Evolutionary conservation across 2,888 invertebrate species (phyloP).

Genomic region (Ariolimax columbianus): DNA sequence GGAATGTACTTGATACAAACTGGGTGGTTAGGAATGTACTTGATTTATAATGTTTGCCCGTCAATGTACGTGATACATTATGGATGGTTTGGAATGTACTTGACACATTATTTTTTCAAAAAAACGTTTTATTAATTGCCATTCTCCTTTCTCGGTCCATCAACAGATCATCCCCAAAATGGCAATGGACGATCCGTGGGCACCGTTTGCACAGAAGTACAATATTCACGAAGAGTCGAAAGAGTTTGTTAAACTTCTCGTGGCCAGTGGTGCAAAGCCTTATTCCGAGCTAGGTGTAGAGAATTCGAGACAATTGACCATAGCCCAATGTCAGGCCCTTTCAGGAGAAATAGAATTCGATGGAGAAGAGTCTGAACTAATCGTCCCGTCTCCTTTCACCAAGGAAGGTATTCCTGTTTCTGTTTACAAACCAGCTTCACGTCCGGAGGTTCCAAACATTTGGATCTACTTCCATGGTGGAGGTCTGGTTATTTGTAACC

Average conservation of each 20-base stretch:
- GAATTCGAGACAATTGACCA: neutral
- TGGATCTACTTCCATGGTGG: slow-evolving; percentile 44
- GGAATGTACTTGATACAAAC: too few relatives aligned
- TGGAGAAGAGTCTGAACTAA: slow-evolving; percentile 33
- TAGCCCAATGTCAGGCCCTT: neutral
- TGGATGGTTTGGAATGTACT: too few relatives aligned
- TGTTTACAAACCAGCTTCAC: slow-evolving; percentile 40
- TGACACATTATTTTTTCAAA: too few relatives aligned
- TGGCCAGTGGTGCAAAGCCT: neutral
- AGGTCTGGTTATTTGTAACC: slow-evolving; percentile 19
- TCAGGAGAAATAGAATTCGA: slow-evolving; percentile 26
- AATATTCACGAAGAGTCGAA: slow-evolving; percentile 32
- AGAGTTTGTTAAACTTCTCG: neutral
- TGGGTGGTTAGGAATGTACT: too few relatives aligned
- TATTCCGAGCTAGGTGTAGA: slow-evolving; percentile 26
- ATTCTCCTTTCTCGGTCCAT: too few relatives aligned
- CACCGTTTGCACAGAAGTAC: slow-evolving; percentile 38
- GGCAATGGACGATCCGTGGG: slow-evolving; percentile 19
- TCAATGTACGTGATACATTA: too few relatives aligned
- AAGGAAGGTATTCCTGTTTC: slow-evolving; percentile 29
- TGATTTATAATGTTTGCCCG: too few relatives aligned
- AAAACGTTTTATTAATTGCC: too few relatives aligned
- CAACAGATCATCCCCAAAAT: too few relatives aligned
- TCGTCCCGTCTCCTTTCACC: slow-evolving; percentile 33
- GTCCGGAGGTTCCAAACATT: slow-evolving; percentile 24